Conservation (phyloP, 35 echinoderm and acorn worm species). For the Strongylocentrotus purpuratus region DNA sequence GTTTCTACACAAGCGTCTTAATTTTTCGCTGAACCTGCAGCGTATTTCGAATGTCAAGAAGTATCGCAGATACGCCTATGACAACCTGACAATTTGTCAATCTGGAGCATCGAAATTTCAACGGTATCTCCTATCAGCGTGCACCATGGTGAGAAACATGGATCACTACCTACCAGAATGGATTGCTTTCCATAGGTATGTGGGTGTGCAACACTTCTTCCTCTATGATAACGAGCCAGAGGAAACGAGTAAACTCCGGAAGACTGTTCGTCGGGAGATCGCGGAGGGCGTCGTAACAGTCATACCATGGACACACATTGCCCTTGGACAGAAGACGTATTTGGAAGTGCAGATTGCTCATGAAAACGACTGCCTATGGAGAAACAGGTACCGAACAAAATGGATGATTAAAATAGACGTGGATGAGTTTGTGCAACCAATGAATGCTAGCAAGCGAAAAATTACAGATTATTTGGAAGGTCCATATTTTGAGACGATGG, state of each 20-base stretch:
- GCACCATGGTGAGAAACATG: constrained; percentile 79
- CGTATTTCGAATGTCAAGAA: constrained; percentile 15
- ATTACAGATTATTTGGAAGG: constrained; percentile 65
- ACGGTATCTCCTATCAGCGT: constrained; percentile 65
- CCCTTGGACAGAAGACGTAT: constrained; percentile 66
- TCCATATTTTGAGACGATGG: constrained; percentile 2
- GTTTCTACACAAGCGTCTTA: constrained; percentile 1
- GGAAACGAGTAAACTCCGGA: constrained; percentile 50
- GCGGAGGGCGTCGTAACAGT: constrained; percentile 73
- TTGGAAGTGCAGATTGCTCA: constrained; percentile 91
- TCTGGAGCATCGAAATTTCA: constrained; percentile 46
- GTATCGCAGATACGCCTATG: constrained; percentile 58
- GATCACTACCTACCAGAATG: constrained; percentile 75
- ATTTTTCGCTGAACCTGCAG: constrained; percentile 50
- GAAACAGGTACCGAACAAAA: constrained; percentile 64
- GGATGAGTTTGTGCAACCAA: constrained; percentile 85
- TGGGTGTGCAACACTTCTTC: constrained; percentile 77
- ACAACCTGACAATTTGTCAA: constrained; percentile 75
- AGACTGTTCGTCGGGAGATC: constrained; percentile 63
- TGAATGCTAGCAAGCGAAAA: constrained; percentile 61
- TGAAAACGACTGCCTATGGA: constrained; percentile 94
- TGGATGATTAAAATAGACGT: constrained; percentile 97
- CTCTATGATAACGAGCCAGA: constrained; percentile 76
- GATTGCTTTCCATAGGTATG: constrained; percentile 74
- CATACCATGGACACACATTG: constrained; percentile 80